These are phyloP conservation scores for Phaonia tiefii DNA, from an alignment of 2,888 invertebrate genomes.

Conservation along the genomic window DNA sequence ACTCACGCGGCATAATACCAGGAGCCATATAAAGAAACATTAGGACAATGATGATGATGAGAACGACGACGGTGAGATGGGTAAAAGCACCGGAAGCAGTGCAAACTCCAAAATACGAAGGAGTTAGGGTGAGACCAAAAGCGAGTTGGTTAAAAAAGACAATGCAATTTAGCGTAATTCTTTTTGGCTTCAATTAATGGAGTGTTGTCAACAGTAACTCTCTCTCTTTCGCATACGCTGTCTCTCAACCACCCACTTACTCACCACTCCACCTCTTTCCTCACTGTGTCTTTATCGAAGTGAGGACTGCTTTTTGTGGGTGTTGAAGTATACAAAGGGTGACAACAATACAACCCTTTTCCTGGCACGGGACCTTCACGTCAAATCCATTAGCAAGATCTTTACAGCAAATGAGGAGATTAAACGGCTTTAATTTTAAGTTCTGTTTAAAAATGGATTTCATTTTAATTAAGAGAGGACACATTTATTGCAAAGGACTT, in stretches of 20 bases:
- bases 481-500: no score
- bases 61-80: background rate
- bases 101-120: constrained; percentile 29
- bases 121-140: background rate
- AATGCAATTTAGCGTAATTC: constrained; percentile 79
- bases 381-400: constrained; percentile 69
- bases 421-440: constrained; percentile 57
- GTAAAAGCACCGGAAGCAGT: constrained; percentile 10
- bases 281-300: constrained; percentile 33
- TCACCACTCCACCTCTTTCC: background rate
- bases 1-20: constrained; percentile 39
- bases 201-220: constrained; percentile 51
- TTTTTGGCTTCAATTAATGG: constrained; percentile 78
- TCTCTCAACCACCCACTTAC: no score
- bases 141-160: constrained; percentile 71
- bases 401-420: constrained; percentile 64
- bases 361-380: constrained; percentile 48
- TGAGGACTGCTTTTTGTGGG: constrained; percentile 65
- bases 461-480: constrained; percentile 54
- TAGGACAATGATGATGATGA: background rate
- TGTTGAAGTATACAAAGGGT: constrained; percentile 49
- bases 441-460: constrained; percentile 60
- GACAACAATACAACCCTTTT: constrained; percentile 55
- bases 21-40: background rate
- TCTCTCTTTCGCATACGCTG: no score